phyloP scores from a whole-genome alignment of 2,797 vertebrate species.

The Chiroxiphia lanceolata region DNA sequence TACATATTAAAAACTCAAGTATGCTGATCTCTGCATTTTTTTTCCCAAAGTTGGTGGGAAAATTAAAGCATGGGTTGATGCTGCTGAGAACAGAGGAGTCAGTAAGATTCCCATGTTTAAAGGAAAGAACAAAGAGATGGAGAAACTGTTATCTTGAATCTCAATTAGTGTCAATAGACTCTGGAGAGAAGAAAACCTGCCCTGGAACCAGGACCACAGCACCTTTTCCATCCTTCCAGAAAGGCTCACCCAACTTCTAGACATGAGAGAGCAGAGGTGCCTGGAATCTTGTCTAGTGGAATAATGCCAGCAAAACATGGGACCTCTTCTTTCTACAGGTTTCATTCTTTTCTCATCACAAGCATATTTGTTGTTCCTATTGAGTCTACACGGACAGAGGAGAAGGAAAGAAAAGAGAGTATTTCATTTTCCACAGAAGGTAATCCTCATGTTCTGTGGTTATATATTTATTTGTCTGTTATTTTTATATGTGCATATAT shows the following conservation, averaged over 20 bases:
- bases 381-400: background rate
- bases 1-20: background rate
- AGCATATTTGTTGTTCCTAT: background rate
- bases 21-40: background rate
- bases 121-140: background rate
- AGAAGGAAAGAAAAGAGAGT: background rate
- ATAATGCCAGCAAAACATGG: background rate
- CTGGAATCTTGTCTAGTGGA: background rate
- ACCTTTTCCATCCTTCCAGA: background rate
- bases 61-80: background rate
- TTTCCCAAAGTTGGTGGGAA: background rate
- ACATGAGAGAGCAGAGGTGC: background rate
- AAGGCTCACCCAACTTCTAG: background rate
- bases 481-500: background rate
- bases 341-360: background rate
- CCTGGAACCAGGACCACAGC: background rate
- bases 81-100: background rate
- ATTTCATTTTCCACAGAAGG: background rate
- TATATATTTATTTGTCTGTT: too few species aligned
- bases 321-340: background rate
- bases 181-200: background rate
- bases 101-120: background rate
- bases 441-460: background rate
- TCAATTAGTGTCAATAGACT: background rate
- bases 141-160: background rate